Conservation (phyloP, 1,140 invertebrate species). For the Euborellia annulipes region DNA sequence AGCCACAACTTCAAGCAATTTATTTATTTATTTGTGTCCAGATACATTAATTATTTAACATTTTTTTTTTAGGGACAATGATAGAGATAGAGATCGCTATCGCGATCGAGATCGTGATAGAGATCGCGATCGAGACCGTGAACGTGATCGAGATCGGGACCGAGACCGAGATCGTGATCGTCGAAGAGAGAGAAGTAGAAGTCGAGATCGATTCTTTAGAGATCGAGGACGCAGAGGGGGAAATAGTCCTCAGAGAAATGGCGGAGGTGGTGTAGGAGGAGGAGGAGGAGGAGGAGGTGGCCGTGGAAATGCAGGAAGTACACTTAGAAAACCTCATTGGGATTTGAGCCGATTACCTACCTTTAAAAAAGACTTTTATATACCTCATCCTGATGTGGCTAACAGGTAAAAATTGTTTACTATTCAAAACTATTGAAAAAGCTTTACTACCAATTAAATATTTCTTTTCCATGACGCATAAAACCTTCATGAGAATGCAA, state of each 20-base stretch:
- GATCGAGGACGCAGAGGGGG: slow-evolving; percentile 28
- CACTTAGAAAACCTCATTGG: slow-evolving; percentile 67
- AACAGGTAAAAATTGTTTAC: slow-evolving; percentile 24
- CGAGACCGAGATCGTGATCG: slow-evolving; percentile 10
- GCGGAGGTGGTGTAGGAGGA: slow-evolving; percentile 30
- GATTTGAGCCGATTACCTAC: slow-evolving; percentile 57
- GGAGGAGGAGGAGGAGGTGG: slow-evolving; percentile 34
- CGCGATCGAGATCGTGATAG: slow-evolving; percentile 20
- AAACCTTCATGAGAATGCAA: too few species aligned
- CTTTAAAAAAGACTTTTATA: slow-evolving; percentile 89
- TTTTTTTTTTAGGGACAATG: background rate
- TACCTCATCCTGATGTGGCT: slow-evolving; percentile 56
- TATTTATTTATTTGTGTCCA: too few species aligned
- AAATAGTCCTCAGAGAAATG: slow-evolving; percentile 27
- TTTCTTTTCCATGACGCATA: background rate
- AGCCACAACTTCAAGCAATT: too few species aligned
- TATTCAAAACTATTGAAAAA: too few species aligned
- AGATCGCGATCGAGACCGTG: slow-evolving; percentile 20
- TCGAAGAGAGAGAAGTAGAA: slow-evolving; percentile 27
- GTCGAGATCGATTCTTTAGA: slow-evolving; percentile 24
- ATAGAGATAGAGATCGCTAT: slow-evolving; percentile 4
- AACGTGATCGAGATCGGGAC: slow-evolving; percentile 4
- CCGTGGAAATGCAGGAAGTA: slow-evolving; percentile 44
- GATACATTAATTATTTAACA: too few species aligned
- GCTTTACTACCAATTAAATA: too few species aligned